phyloP scores from a whole-genome alignment of 2,797 vertebrate genomes.

The Parauchenoglanis punctatus region DNA sequence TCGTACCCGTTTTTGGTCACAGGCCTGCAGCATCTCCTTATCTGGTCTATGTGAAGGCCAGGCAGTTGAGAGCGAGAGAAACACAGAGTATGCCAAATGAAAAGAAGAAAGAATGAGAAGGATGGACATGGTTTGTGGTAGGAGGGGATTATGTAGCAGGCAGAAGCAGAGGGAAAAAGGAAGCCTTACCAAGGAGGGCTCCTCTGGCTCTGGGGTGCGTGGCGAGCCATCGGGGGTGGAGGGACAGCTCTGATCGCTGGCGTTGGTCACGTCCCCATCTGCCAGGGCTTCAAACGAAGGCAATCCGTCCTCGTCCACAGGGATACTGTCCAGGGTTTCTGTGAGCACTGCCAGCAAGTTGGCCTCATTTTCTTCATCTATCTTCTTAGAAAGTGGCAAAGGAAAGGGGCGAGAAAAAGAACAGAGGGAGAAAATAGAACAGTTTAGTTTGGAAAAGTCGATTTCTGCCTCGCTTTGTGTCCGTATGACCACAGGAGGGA shows the following conservation, averaged over 20 bases:
- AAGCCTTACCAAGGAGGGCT: constrained; percentile 96
- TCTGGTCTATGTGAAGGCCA: constrained; percentile 58
- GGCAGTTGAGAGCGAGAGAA: constrained; percentile 44
- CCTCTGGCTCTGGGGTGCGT: constrained; percentile 92
- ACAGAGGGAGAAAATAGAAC: constrained; percentile 69
- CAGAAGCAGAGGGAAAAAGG: constrained; percentile 46
- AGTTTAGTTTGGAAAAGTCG: constrained; percentile 72
- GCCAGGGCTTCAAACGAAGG: constrained; percentile 98
- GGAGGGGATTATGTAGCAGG: constrained; percentile 39
- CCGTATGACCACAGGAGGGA: constrained; percentile 57
- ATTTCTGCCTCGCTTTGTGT: constrained; percentile 56
- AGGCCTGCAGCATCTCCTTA: constrained; percentile 56
- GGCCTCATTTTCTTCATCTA: constrained; percentile 99
- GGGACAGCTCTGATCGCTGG: constrained; percentile 93
- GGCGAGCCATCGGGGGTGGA: constrained; percentile 91
- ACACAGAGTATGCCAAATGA: constrained; percentile 41
- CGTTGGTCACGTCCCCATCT: constrained; percentile 97
- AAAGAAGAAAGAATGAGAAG: constrained; percentile 44
- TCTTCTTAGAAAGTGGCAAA: constrained; percentile 83
- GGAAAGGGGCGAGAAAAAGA: constrained; percentile 54
- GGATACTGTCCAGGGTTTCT: constrained; percentile 99
- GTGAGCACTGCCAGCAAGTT: constrained; percentile 99
- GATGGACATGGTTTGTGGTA: constrained; percentile 42
- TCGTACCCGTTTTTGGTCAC: constrained; percentile 58
- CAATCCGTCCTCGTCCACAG: constrained; percentile 98